These are phyloP conservation scores for Pedetes capensis DNA, from an alignment of 2,113 vertebrate species.

Conservation along the genomic window DNA sequence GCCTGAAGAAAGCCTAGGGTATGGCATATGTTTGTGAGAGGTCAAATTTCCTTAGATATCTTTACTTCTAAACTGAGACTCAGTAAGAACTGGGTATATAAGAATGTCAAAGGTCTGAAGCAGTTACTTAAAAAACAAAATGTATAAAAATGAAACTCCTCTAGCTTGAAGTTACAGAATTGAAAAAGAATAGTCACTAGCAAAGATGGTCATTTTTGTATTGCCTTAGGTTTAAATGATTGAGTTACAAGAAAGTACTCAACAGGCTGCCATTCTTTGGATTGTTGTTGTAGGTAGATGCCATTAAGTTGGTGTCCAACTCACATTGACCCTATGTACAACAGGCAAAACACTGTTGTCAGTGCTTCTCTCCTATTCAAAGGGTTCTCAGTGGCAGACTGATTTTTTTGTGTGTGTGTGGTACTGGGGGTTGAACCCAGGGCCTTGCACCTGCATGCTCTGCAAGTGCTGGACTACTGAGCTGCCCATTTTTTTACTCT, in stretches of 20 bases:
- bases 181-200: not conserved
- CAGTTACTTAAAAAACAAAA: not conserved
- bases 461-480: too few species aligned
- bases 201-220: not conserved
- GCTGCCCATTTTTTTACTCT: too few species aligned
- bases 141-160: not conserved
- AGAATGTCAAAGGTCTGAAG: slow-evolving; percentile 9
- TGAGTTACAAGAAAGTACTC: not conserved
- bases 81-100: not conserved
- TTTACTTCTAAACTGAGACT: slow-evolving; percentile 23
- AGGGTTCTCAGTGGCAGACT: too few species aligned
- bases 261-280: not conserved
- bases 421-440: too few species aligned
- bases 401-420: too few species aligned
- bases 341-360: too few species aligned
- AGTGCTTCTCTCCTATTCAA: too few species aligned
- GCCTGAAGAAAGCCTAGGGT: not conserved
- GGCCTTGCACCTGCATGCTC: too few species aligned
- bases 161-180: slow-evolving; percentile 19
- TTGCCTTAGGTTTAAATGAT: slow-evolving; percentile 15
- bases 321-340: too few species aligned
- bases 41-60: slow-evolving; percentile 8
- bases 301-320: too few species aligned
- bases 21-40: not conserved
- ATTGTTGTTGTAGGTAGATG: too few species aligned